Evolutionary conservation across 2,888 invertebrate species (phyloP), one percentile per base, ranked within the genome.

Genomic region (Tyria jacobaeae): DNA sequence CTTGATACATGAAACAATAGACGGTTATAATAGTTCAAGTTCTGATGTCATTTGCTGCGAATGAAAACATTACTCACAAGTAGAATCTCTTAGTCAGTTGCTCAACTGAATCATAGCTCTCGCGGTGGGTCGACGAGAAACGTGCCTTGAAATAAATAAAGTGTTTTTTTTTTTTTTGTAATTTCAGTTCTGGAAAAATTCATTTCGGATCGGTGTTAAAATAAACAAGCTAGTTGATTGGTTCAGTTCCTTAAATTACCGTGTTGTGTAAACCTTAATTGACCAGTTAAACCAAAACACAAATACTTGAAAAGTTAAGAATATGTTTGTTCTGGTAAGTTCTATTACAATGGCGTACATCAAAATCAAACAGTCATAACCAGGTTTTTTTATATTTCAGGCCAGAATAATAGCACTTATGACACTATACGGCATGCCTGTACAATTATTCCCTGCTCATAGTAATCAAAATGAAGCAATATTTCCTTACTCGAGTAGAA

Each of bases 1-100:
- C 77, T 69, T 69, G 66, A 15, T 35, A 31, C 25, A 62, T 37
- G 59, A 80, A 74, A 85, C 85, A 85, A 85, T 84, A 64, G 79
- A 35, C 59, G 47, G 61, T 70, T 76, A 78, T 78, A 78, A 78
- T 77, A 73, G 72, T 71, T 70, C 62, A 65, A 65, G 52, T 64
- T 68, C 74, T 82, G 80, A 83, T 78, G 78, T 85, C 76, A 83
- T 79, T 68, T 61, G 56, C 50, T 55, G 58, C 37, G 66, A 78
- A 77, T 79, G 68, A 71, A 73, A 73, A 73, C 71, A 79, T 71
- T 48, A 25, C 25, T 60, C 51, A 68, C 31, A 58, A 41, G 61
- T 53, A 57, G 51, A 21, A 52, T 44, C 37, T 53, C 49, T 48
- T 60, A 39, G 57, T 54, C 51, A 60, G 49, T 57, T 55, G 61